These are phyloP conservation scores for Oasisia sp. DNA, from an alignment of 2,888 invertebrate species.

Conservation along the genomic window DNA sequence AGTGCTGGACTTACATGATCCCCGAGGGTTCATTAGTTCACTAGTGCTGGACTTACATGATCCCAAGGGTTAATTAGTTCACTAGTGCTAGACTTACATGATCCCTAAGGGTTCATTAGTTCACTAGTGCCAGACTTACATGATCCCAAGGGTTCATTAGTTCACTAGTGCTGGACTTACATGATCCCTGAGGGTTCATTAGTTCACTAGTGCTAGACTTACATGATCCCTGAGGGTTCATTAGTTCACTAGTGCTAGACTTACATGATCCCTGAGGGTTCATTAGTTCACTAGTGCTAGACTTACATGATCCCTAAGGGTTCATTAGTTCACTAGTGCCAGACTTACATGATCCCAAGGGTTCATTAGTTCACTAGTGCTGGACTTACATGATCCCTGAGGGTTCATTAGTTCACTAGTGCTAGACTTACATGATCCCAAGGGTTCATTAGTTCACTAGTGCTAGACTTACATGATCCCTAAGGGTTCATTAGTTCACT, in stretches of 20 bases:
- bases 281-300: slow-evolving; percentile 71
- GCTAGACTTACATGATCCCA: slow-evolving; percentile 79
- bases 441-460: slow-evolving; percentile 81
- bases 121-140: slow-evolving; percentile 69
- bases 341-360: slow-evolving; percentile 83
- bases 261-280: slow-evolving; percentile 89
- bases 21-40: slow-evolving; percentile 86
- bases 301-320: slow-evolving; percentile 86
- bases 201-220: slow-evolving; percentile 43
- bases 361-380: slow-evolving; percentile 77
- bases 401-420: slow-evolving; percentile 80
- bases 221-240: slow-evolving; percentile 91
- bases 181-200: slow-evolving; percentile 92
- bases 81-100: slow-evolving; percentile 70
- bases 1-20: slow-evolving; percentile 75
- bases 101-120: slow-evolving; percentile 92
- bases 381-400: slow-evolving; percentile 80
- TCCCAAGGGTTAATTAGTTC: slow-evolving; percentile 85
- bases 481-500: slow-evolving; percentile 82
- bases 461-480: slow-evolving; percentile 78
- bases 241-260: slow-evolving; percentile 67
- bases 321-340: slow-evolving; percentile 74
- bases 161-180: slow-evolving; percentile 67
- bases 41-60: slow-evolving; percentile 73
- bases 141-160: slow-evolving; percentile 93